Evolutionary conservation across 2,888 invertebrate genomes (phyloP).

Genomic region (Cheilosia vernalis): DNA sequence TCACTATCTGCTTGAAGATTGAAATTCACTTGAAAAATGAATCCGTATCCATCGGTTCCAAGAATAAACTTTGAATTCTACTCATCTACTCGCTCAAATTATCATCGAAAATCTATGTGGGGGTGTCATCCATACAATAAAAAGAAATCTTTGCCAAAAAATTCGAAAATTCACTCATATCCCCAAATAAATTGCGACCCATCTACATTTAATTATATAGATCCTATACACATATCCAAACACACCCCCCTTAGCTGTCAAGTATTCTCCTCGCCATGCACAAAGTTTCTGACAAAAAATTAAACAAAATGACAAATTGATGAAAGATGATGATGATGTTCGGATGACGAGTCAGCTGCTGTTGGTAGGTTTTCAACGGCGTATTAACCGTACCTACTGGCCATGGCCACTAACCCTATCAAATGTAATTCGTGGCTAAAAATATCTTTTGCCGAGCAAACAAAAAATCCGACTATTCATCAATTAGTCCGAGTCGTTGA

Average conservation of each 20-base stretch:
- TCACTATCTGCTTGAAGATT: background rate
- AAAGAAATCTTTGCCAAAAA: slow-evolving; percentile 28
- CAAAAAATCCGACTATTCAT: background rate
- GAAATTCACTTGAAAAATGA: background rate
- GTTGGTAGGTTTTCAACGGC: too few relatives aligned
- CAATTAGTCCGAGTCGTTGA: slow-evolving; percentile 41
- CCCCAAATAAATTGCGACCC: slow-evolving; percentile 29
- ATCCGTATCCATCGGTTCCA: slow-evolving; percentile 4
- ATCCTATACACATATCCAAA: too few relatives aligned
- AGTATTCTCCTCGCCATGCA: slow-evolving; percentile 1
- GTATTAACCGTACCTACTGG: too few relatives aligned
- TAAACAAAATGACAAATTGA: slow-evolving; percentile 14
- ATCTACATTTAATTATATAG: background rate
- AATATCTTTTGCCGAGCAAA: slow-evolving; percentile 7
- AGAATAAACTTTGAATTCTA: slow-evolving; percentile 35
- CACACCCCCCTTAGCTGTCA: too few relatives aligned
- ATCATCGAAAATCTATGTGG: slow-evolving; percentile 7
- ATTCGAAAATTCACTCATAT: slow-evolving; percentile 13
- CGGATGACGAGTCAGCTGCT: background rate
- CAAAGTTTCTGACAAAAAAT: background rate
- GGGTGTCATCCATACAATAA: slow-evolving; percentile 26
- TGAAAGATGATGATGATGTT: slow-evolving; percentile 18
- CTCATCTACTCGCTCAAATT: slow-evolving; percentile 13
- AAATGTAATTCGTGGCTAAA: slow-evolving; percentile 1
- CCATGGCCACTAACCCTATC: background rate